A percentile compares a stretch with the other conserved stretches of the same genome.
These are phyloP conservation scores for Gobius niger DNA, from an alignment of 2,113 vertebrate species.

Conservation along the genomic window DNA sequence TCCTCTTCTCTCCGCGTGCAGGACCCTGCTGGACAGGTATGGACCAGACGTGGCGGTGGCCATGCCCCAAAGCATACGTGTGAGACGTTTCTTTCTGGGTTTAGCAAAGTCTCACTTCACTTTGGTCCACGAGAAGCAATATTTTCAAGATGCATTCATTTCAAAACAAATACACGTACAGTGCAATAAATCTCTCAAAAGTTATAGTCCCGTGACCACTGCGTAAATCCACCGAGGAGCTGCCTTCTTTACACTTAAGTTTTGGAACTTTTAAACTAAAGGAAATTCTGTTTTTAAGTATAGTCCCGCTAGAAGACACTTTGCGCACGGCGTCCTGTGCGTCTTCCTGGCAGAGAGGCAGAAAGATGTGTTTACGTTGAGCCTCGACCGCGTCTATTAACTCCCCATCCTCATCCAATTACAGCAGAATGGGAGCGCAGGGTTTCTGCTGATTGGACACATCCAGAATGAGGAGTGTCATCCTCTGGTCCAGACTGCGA, in stretches of 20 bases:
- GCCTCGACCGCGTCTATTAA: slow-evolving; percentile 80
- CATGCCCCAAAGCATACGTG: slow-evolving; percentile 81
- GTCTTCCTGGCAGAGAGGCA: slow-evolving; percentile 80
- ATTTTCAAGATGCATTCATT: not conserved
- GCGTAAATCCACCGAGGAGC: slow-evolving; percentile 53
- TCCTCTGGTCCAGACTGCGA: slow-evolving; percentile 40
- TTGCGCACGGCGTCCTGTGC: slow-evolving; percentile 66
- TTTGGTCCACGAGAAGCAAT: slow-evolving; percentile 68
- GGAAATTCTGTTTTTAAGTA: not conserved
- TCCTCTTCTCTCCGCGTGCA: slow-evolving; percentile 85
- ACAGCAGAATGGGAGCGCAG: slow-evolving; percentile 74
- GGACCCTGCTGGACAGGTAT: slow-evolving; percentile 86
- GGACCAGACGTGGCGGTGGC: slow-evolving; percentile 91
- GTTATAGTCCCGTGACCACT: slow-evolving; percentile 48
- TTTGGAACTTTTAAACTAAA: not conserved
- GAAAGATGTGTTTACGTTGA: slow-evolving; percentile 85
- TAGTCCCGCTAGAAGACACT: slow-evolving; percentile 29
- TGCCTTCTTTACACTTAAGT: not conserved
- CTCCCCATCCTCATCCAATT: slow-evolving; percentile 84
- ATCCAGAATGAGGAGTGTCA: slow-evolving; percentile 69
- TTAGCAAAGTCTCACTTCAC: slow-evolving; percentile 42
- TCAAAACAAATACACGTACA: not conserved
- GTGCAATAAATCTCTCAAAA: slow-evolving; percentile 46
- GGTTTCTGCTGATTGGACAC: slow-evolving; percentile 85
- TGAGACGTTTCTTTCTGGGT: slow-evolving; percentile 37